Percentiles rank a stretch among this genome's conserved stretches.
Evolutionary conservation across 2,113 vertebrate species (phyloP).

Genomic region (Bubo bubo): DNA sequence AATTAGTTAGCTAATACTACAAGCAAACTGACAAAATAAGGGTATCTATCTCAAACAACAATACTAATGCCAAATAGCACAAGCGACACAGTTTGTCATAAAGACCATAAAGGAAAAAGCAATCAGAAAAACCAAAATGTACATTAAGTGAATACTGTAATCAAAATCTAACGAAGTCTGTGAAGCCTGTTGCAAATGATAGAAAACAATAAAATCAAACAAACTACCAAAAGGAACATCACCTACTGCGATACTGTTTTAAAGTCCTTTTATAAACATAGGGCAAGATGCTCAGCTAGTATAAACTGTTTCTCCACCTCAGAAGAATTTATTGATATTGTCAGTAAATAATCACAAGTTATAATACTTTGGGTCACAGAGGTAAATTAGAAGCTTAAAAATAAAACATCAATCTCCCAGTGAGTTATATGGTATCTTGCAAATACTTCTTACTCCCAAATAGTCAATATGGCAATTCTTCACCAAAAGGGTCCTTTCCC

Average conservation of each 20-base stretch:
- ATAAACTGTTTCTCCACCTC: neutral
- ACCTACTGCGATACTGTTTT: neutral
- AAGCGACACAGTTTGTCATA: fast-evolving
- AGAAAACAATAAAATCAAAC: neutral
- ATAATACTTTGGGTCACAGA: neutral
- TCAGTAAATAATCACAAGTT: neutral
- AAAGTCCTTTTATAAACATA: neutral
- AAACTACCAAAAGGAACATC: neutral
- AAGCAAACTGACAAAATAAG: neutral
- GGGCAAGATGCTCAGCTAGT: neutral
- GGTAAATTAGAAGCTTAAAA: neutral
- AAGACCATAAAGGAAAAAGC: neutral
- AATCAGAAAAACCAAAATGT: neutral
- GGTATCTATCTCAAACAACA: neutral
- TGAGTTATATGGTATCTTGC: fast-evolving
- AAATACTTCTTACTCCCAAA: neutral
- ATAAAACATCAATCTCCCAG: neutral
- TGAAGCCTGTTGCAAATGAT: neutral
- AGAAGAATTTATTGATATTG: neutral
- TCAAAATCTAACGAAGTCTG: neutral
- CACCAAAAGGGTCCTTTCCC: neutral
- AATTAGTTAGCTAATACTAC: neutral
- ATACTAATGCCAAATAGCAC: neutral
- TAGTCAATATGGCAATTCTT: neutral
- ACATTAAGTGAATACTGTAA: neutral